A percentile compares a stretch with the other conserved stretches of the same genome.
These are phyloP conservation scores for Girardinus metallicus DNA, from an alignment of 2,797 vertebrate species.

Conservation along the genomic window DNA sequence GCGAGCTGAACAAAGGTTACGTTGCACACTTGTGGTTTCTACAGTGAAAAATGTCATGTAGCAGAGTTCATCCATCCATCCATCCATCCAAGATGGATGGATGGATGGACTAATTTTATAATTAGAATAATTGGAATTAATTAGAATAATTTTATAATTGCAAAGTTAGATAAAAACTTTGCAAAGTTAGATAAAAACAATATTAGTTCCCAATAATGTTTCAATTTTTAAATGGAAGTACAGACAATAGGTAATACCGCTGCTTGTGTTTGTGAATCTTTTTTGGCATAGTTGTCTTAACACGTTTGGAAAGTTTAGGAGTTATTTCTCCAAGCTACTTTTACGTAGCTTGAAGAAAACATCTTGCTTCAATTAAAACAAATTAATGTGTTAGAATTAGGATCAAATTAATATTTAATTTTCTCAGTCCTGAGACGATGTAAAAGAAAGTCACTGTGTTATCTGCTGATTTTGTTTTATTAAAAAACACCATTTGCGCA, in stretches of 20 bases:
- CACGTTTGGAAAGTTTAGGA: conserved; percentile 4
- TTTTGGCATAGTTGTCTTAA: conserved; percentile 11
- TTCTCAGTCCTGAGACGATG: neutral
- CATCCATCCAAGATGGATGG: no score
- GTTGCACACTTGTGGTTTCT: conserved; percentile 17
- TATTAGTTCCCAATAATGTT: conserved; percentile 10
- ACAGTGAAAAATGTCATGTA: conserved; percentile 20
- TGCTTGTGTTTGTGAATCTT: conserved; percentile 4
- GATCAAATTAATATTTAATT: neutral
- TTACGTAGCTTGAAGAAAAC: neutral
- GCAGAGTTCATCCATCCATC: no score
- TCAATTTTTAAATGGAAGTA: conserved; percentile 14
- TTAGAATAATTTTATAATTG: neutral
- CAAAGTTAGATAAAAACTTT: conserved; percentile 1
- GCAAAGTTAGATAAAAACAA: conserved; percentile 11
- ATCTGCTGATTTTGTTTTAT: conserved; percentile 14
- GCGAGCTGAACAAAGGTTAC: conserved; percentile 21
- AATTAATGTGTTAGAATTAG: neutral
- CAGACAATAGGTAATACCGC: conserved; percentile 22
- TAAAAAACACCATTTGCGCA: neutral
- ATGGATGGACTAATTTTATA: neutral
- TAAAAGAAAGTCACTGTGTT: conserved; percentile 3
- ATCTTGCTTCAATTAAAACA: neutral
- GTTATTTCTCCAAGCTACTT: conserved; percentile 1
- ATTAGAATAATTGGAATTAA: no score